Conservation (phyloP, 2,888 invertebrate genomes). For the Pristionchus japonicus region DNA sequence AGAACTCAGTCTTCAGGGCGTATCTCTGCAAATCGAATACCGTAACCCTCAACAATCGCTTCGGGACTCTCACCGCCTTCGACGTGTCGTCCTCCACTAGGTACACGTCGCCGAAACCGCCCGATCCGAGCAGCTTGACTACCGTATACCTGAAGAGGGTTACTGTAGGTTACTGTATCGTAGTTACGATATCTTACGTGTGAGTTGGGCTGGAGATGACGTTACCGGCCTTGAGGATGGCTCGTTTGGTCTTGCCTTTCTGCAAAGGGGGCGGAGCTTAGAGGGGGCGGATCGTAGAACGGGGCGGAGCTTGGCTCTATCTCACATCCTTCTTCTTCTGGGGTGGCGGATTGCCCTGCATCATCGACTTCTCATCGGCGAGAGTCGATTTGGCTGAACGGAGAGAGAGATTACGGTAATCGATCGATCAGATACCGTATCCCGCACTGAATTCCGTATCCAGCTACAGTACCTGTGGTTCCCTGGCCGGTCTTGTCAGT, state of each 20-base stretch:
- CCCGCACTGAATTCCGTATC: background rate
- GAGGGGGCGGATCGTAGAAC: too few relatives aligned
- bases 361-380: constrained; percentile 11
- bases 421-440: too few relatives aligned
- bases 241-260: background rate
- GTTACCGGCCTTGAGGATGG: constrained; percentile 12
- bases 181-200: background rate
- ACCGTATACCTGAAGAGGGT: constrained; percentile 36
- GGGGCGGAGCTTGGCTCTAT: constrained; percentile 4
- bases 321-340: constrained; percentile 26
- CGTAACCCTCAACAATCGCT: too few relatives aligned
- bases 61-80: constrained; percentile 1
- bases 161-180: background rate
- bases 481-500: constrained; percentile 20
- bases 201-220: constrained; percentile 12
- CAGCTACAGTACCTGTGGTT: background rate
- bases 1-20: constrained; percentile 41
- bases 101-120: constrained; percentile 30
- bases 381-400: background rate
- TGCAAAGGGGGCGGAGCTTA: too few relatives aligned
- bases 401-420: too few relatives aligned
- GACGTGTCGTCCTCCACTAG: constrained; percentile 15
- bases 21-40: constrained; percentile 1
- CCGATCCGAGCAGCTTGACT: constrained; percentile 38
- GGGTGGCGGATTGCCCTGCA: background rate